phyloP scores from a whole-genome alignment of 2,888 invertebrate species.

The Cremastinae sp. region DNA sequence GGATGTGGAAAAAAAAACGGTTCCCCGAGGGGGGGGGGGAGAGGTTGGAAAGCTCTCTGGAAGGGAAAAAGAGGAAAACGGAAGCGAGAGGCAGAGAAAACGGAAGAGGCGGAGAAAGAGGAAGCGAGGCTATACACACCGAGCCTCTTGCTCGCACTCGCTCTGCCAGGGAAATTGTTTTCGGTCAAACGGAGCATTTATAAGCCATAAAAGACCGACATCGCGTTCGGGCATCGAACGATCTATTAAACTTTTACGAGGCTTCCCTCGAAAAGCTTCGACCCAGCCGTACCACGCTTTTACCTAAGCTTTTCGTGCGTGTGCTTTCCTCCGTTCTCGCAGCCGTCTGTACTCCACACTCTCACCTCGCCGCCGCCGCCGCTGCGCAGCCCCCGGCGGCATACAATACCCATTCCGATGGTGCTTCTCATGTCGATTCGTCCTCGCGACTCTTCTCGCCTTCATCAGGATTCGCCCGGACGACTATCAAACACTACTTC shows the following conservation, averaged over 20 bases:
- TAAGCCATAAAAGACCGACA: conserved; percentile 71
- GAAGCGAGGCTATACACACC: background rate
- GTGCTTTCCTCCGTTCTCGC: conserved; percentile 10
- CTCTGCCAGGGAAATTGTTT: conserved; percentile 70
- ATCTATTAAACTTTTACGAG: conserved; percentile 78
- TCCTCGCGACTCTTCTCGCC: conserved; percentile 32
- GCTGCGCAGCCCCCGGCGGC: conserved; percentile 26
- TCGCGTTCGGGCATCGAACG: conserved; percentile 68
- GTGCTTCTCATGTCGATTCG: conserved; percentile 17
- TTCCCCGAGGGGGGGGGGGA: no score
- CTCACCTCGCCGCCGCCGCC: conserved; percentile 1
- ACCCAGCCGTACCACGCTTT: conserved; percentile 11
- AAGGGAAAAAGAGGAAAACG: conserved; percentile 12
- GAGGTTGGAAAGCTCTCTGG: no score
- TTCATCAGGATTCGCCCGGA: conserved; percentile 22
- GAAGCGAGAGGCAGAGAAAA: background rate
- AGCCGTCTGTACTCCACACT: background rate
- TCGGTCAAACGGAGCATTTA: conserved; percentile 75
- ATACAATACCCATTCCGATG: conserved; percentile 43
- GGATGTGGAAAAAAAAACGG: conserved; percentile 18
- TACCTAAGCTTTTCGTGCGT: background rate
- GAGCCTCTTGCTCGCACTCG: conserved; percentile 27
- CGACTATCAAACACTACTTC: background rate
- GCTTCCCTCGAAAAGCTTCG: conserved; percentile 64
- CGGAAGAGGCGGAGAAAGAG: conserved; percentile 11